Evolutionary conservation across 2,888 invertebrate species (phyloP), one percentile per base, ranked within the genome.

Genomic region (Monoplex corrugatus): DNA sequence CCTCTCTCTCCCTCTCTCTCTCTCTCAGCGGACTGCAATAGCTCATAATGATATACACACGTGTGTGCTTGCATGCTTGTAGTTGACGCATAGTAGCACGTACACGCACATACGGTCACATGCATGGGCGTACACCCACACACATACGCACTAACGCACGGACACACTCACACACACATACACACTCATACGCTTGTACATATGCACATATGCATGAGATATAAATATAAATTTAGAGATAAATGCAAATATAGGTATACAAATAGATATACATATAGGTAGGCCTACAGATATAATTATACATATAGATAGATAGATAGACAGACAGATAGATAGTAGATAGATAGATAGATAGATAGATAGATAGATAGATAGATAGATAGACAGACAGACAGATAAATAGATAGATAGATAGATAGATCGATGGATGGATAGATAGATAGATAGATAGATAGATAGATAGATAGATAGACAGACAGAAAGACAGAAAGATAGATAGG

Each of bases 311-410:
- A 78, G 8, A 78, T 23, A 78, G 8, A 38, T 10, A 38, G 8
- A 35, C 78, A 78, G 3, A 78, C 78, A 28, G 3, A 78, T 6
- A 28, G 2, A n/a, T n/a, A n/a, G n/a, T n/a, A n/a, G 63, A 68
- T 13, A 68, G 63, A n/a, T n/a, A n/a, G 63, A 6, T 5, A 68
- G 23, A 23, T 28, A 6, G 28, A 68, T 68, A 68, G 28, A 28
- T n/a, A 68, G 23, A 68, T 28, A 68, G 63, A 23, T 5, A 68
- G 13, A 68, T n/a, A 68, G 13, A 68, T n/a, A 68, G 63, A 68
- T n/a, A 68, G 63, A 68, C 63, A 68, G 13, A 68, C 63, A 68
- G 63, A 68, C 63, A 68, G 63, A n/a, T n/a, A n/a, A n/a, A n/a
- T n/a, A n/a, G n/a, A n/a, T n/a, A n/a, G n/a, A n/a, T n/a, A n/a